phyloP scores from a whole-genome alignment of 2,113 vertebrate species.

The Chunga burmeisteri region DNA sequence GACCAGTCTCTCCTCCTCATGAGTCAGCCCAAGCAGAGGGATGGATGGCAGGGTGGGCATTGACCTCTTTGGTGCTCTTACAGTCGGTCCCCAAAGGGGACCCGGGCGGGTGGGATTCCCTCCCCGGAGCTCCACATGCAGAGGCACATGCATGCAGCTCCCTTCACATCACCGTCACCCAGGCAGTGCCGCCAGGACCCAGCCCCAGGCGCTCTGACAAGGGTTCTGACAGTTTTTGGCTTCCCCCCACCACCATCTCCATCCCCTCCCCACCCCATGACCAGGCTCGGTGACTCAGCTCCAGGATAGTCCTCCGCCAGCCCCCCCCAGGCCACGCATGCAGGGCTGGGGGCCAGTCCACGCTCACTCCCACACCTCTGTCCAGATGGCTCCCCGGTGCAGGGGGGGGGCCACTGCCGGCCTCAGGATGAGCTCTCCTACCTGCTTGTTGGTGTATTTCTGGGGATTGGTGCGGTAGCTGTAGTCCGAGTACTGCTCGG shows the following conservation, averaged over 20 bases:
- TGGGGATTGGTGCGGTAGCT: constrained; percentile 99
- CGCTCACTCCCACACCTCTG: constrained; percentile 85
- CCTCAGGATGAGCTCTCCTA: constrained; percentile 92
- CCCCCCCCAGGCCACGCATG: neutral
- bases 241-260: neutral
- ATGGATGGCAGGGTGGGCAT: neutral
- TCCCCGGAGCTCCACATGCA: constrained; percentile 8
- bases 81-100: neutral
- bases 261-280: neutral
- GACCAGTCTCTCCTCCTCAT: neutral
- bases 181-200: constrained; percentile 37
- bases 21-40: neutral
- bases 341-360: constrained; percentile 40
- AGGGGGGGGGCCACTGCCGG: constrained; percentile 72
- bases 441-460: constrained; percentile 99
- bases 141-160: neutral
- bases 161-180: neutral
- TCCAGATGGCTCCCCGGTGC: constrained; percentile 83
- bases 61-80: neutral
- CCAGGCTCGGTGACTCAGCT: neutral
- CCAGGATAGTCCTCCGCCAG: neutral
- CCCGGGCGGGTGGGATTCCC: accelerated
- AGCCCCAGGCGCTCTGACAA: neutral
- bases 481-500: constrained; percentile 99
- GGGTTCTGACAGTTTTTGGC: neutral